These are phyloP conservation scores for Hoplodrina blanda DNA, from an alignment of 2,888 invertebrate species.

Conservation along the genomic window DNA sequence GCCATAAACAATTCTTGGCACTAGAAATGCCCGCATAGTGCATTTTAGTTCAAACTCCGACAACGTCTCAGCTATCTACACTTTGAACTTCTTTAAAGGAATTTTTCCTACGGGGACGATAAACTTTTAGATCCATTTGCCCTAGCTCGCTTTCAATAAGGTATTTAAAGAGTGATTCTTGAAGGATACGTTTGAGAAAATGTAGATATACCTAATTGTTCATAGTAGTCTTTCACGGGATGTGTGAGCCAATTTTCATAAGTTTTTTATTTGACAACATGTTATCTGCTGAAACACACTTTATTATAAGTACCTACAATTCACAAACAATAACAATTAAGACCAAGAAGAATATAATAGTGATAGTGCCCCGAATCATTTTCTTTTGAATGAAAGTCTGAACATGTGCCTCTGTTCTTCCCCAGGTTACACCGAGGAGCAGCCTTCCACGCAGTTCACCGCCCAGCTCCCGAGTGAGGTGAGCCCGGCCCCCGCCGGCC, in stretches of 20 bases:
- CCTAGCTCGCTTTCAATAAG: not conserved
- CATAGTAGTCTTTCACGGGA: no score
- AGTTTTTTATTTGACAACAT: not conserved
- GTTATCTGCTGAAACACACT: not conserved
- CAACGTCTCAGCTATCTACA: constrained; percentile 7
- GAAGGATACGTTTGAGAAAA: not conserved
- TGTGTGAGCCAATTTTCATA: not conserved
- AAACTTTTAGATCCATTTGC: not conserved
- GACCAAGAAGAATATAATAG: no score
- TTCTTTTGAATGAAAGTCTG: not conserved
- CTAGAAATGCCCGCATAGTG: constrained; percentile 34
- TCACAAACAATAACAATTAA: not conserved
- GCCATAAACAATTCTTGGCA: constrained; percentile 45
- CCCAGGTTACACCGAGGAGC: constrained; percentile 94
- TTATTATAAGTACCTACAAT: not conserved
- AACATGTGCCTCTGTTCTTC: constrained; percentile 67
- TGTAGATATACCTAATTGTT: no score
- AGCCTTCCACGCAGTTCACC: constrained; percentile 94
- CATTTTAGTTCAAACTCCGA: constrained; percentile 23
- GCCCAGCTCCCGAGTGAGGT: constrained; percentile 94
- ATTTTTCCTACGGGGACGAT: not conserved
- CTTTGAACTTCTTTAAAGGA: constrained; percentile 4
- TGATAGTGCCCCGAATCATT: not conserved
- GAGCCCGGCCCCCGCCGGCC: constrained; percentile 90
- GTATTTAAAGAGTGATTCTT: not conserved